Percentiles rank a stretch among this genome's conserved stretches.
Evolutionary conservation across 1,140 invertebrate genomes (phyloP).

Genomic region (Branchinecta lindahli): DNA sequence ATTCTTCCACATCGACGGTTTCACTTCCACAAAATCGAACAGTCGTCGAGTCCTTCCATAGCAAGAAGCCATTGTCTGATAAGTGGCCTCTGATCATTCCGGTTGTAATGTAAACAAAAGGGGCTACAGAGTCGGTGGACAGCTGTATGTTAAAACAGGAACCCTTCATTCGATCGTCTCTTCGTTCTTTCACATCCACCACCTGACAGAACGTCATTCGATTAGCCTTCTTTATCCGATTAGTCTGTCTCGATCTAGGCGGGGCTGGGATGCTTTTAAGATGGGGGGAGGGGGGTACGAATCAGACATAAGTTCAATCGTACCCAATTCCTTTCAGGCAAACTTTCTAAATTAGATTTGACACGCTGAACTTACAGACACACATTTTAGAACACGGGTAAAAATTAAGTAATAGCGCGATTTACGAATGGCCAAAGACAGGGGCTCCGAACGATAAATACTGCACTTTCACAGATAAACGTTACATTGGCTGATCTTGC

Average conservation of each 20-base stretch:
- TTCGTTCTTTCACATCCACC: slow-evolving; percentile 3
- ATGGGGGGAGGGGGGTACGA: background rate
- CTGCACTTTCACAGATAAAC: too few relatives aligned
- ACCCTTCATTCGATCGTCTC: background rate
- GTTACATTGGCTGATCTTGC: too few relatives aligned
- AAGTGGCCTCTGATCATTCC: slow-evolving; percentile 36
- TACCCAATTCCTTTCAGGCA: too few relatives aligned
- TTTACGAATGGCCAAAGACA: too few relatives aligned
- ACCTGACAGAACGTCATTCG: background rate
- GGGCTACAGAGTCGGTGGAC: slow-evolving; percentile 35
- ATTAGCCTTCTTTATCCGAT: slow-evolving; percentile 7
- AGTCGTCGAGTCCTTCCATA: slow-evolving; percentile 24
- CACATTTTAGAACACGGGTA: too few relatives aligned
- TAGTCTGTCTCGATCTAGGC: too few relatives aligned
- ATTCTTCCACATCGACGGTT: too few relatives aligned
- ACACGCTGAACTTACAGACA: too few relatives aligned
- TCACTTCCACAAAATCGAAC: slow-evolving; percentile 26
- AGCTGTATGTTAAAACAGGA: slow-evolving; percentile 28
- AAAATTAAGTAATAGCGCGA: too few relatives aligned
- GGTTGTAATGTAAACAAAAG: slow-evolving; percentile 45
- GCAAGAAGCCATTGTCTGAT: slow-evolving; percentile 47
- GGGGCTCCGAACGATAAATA: too few relatives aligned
- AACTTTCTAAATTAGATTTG: too few relatives aligned
- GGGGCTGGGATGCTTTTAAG: background rate
- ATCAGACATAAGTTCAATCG: too few relatives aligned